Evolutionary conservation across 1,140 invertebrate genomes (phyloP).

Genomic region (Pectinophora gossypiella): DNA sequence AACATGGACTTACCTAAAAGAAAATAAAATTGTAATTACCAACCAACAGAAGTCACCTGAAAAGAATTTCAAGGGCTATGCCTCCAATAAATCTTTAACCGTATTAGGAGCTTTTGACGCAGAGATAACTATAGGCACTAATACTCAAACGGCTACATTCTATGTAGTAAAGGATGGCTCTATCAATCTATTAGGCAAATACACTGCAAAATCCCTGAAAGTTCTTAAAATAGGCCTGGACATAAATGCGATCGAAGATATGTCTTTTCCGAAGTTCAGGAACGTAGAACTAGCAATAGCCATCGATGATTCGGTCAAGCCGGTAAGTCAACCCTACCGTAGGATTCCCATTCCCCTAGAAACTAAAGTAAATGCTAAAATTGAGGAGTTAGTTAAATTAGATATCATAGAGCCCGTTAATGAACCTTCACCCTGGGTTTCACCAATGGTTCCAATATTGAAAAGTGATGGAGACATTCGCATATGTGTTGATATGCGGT

Average conservation of each 20-base stretch:
- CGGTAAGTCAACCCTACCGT: slow-evolving; percentile 24
- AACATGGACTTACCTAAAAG: slow-evolving; percentile 12
- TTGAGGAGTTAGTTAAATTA: slow-evolving; percentile 9
- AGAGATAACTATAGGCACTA: slow-evolving; percentile 5
- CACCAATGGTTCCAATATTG: slow-evolving; percentile 29
- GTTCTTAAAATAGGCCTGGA: slow-evolving; percentile 19
- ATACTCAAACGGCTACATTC: slow-evolving; percentile 12
- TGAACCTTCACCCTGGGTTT: slow-evolving; percentile 23
- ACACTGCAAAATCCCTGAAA: slow-evolving; percentile 19
- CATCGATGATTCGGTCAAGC: slow-evolving; percentile 21
- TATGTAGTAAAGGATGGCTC: slow-evolving; percentile 20
- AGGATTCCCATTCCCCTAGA: slow-evolving; percentile 20
- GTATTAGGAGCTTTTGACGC: slow-evolving; percentile 13
- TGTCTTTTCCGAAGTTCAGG: slow-evolving; percentile 25
- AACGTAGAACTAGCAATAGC: slow-evolving; percentile 22
- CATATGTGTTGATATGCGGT: slow-evolving; percentile 42
- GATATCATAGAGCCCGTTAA: slow-evolving; percentile 31
- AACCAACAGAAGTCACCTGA: slow-evolving; percentile 18
- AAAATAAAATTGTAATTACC: not conserved
- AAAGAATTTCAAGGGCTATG: slow-evolving; percentile 17
- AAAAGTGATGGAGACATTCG: slow-evolving; percentile 31
- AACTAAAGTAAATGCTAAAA: slow-evolving; percentile 9
- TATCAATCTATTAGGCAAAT: slow-evolving; percentile 17
- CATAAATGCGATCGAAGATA: not conserved
- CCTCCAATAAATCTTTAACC: slow-evolving; percentile 8